phyloP scores from a whole-genome alignment of 1,140 invertebrate species.

The Rhagoletis pomonella region DNA sequence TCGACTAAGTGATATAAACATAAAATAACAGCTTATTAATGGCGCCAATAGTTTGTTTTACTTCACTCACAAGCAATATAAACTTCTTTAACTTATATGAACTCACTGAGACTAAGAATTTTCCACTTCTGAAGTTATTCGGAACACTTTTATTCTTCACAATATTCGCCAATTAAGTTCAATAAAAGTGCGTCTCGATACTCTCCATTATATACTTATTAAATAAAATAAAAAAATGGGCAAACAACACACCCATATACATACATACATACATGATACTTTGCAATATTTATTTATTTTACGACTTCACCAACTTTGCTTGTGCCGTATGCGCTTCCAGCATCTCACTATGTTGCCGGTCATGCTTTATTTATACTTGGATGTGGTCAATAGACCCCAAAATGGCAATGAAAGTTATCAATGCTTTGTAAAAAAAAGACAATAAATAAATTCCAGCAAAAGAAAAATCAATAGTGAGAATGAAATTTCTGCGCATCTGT shows the following conservation, averaged over 20 bases:
- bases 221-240: no score
- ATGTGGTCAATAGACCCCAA: not conserved
- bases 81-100: no score
- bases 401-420: constrained; percentile 4
- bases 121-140: constrained; percentile 9
- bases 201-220: no score
- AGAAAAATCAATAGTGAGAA: not conserved
- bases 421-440: not conserved
- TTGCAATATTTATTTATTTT: constrained; percentile 22
- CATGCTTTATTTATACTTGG: constrained; percentile 19
- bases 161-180: constrained; percentile 16
- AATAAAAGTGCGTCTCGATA: not conserved
- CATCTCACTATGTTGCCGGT: not conserved
- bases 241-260: not conserved
- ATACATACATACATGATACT: not conserved
- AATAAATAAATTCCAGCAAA: not conserved
- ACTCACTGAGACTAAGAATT: not conserved
- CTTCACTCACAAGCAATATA: no score
- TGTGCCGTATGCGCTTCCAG: not conserved
- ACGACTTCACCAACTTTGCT: not conserved
- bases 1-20: no score
- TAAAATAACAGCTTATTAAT: no score
- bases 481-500: not conserved
- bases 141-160: constrained; percentile 13
- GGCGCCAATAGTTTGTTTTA: no score